Evolutionary conservation across 2,797 vertebrate species (phyloP).

Genomic region (Helicolenus hilgendorfi): DNA sequence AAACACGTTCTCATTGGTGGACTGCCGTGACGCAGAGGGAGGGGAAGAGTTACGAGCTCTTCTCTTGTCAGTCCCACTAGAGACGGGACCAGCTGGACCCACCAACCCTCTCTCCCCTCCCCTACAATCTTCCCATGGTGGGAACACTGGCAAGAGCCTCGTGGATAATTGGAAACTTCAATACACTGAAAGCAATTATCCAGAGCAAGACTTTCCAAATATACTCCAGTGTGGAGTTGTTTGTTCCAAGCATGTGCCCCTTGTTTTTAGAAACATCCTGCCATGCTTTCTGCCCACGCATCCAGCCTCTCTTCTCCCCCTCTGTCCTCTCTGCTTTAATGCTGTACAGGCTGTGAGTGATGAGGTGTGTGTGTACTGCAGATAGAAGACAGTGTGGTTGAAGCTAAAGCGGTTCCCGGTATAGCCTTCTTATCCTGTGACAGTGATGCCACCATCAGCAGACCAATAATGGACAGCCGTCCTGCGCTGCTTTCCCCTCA

Average conservation of each 20-base stretch:
- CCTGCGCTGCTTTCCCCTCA: slow-evolving; percentile 60
- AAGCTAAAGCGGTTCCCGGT: slow-evolving; percentile 68
- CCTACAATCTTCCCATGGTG: slow-evolving; percentile 66
- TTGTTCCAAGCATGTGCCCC: slow-evolving; percentile 56
- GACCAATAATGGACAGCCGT: slow-evolving; percentile 69
- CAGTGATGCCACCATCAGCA: slow-evolving; percentile 79
- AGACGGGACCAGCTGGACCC: slow-evolving; percentile 82
- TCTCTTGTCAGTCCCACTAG: slow-evolving; percentile 61
- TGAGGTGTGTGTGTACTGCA: slow-evolving; percentile 23
- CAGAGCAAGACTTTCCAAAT: slow-evolving; percentile 85
- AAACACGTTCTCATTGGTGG: slow-evolving; percentile 77
- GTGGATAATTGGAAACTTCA: slow-evolving; percentile 87
- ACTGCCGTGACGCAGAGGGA: slow-evolving; percentile 67
- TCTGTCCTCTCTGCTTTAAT: slow-evolving; percentile 36
- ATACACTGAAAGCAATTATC: slow-evolving; percentile 88
- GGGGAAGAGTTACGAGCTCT: slow-evolving; percentile 67
- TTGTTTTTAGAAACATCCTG: slow-evolving; percentile 62
- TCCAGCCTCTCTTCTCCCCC: slow-evolving; percentile 21
- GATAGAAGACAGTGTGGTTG: slow-evolving; percentile 43
- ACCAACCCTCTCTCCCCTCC: slow-evolving; percentile 48
- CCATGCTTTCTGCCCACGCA: slow-evolving; percentile 23
- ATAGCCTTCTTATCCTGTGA: slow-evolving; percentile 70
- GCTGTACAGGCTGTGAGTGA: slow-evolving; percentile 43
- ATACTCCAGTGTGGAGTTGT: slow-evolving; percentile 71
- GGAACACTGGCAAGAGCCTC: slow-evolving; percentile 73